Conservation (phyloP, 2,888 invertebrate genomes). For the Pammene fasciana region DNA sequence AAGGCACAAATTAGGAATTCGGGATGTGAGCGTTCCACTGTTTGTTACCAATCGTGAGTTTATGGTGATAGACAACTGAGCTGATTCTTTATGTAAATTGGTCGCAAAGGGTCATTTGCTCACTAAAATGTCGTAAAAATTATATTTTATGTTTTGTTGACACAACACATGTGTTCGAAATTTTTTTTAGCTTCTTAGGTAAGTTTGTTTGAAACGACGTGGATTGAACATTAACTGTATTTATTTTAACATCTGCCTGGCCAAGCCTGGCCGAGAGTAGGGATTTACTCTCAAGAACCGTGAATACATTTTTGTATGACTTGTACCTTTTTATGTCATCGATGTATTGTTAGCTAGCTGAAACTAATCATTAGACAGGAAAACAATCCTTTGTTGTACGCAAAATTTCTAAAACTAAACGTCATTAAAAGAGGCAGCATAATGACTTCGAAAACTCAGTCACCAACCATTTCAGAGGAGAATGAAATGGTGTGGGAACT, state of each 20-base stretch:
- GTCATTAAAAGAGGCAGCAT: too few species aligned
- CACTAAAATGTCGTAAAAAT: slow-evolving; percentile 25
- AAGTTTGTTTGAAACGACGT: slow-evolving; percentile 6
- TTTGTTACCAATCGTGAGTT: slow-evolving; percentile 32
- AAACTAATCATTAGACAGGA: too few species aligned
- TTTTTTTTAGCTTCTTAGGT: slow-evolving; percentile 9
- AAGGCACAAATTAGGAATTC: slow-evolving; percentile 78
- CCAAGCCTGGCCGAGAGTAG: too few species aligned
- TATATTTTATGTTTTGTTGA: slow-evolving; percentile 23
- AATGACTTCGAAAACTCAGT: too few species aligned
- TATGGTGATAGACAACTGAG: slow-evolving; percentile 22
- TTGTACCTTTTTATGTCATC: too few species aligned
- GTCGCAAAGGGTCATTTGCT: slow-evolving; percentile 22
- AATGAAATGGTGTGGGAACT: too few species aligned
- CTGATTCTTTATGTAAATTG: slow-evolving; percentile 23
- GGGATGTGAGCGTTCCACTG: slow-evolving; percentile 53
- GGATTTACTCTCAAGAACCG: too few species aligned
- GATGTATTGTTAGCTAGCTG: too few species aligned
- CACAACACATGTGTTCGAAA: slow-evolving; percentile 17
- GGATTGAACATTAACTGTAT: slow-evolving; percentile 1
- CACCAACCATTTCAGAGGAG: too few species aligned
- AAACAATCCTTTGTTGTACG: too few species aligned
- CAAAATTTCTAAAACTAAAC: too few species aligned
- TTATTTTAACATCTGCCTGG: not conserved
- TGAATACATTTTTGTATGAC: too few species aligned